Evolutionary conservation across 2,888 invertebrate species (phyloP), one percentile per base, ranked within the genome.

Genomic region (Andrena bicolor): DNA sequence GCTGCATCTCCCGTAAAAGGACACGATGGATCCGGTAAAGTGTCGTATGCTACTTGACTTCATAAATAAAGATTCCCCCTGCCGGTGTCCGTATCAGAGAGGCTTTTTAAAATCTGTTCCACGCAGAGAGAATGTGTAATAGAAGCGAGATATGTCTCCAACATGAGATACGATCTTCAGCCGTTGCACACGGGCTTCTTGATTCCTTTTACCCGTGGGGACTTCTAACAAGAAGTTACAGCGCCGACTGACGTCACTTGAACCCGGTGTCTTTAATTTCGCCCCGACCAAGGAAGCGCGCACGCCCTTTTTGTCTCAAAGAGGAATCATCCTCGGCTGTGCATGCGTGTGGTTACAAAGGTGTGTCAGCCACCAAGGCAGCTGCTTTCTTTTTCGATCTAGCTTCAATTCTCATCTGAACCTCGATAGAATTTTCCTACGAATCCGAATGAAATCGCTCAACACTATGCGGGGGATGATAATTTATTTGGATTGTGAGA

Each of bases 11-110:
- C 3, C 53, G 76, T 76, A 61, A 85, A 86, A 85, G 76, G 79
- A 82, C 69, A 83, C 64, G 85, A 53, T 64, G 66, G 82, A 88
- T 86, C 74, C 82, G 68, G 86, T 83, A 85, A 85, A 88, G 85
- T 82, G 84, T 80, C 83, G 82, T 84, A 85, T 84, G 82, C 85
- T 56, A 84, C 83, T 86, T 76, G 85, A 84, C 87, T 89, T 91
- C 90, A 91, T 91, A 91, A 91, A 91, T 91, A 90, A 91, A 91
- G 90, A 91, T 91, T 88, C 87, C 86, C 82, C 74, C 72, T 80
- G 80, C 80, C 79, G 76, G 77, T 65, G 60, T 32, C 82, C 79
- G 80, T 87, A 86, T 86, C 87, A 79, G 86, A 87, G 85, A 74
- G 72, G 86, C 85, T 88, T 90, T 90, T 91, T 90, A 86, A 88